Evolutionary conservation across 2,113 vertebrate genomes (phyloP).

Genomic region (Poeciliopsis retropinna): DNA sequence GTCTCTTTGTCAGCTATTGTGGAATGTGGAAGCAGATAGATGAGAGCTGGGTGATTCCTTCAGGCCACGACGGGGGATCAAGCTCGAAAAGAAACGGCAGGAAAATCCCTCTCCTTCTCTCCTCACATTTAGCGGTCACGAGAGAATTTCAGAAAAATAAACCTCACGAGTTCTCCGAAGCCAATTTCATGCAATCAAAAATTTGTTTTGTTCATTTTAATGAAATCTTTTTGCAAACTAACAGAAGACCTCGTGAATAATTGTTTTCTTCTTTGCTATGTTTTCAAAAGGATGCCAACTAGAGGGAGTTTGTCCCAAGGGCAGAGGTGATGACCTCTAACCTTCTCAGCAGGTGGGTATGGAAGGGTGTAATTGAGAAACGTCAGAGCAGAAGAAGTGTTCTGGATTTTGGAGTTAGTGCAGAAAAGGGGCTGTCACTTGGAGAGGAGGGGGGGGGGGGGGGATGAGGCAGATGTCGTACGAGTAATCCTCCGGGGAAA

Average conservation of each 20-base stretch:
- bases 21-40: conserved; percentile 80
- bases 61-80: conserved; percentile 55
- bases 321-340: conserved; percentile 62
- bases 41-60: conserved; percentile 76
- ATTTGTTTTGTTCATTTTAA: not conserved
- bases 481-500: conserved; percentile 70
- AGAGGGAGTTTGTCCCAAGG: conserved; percentile 42
- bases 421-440: conserved; percentile 7
- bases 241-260: not conserved
- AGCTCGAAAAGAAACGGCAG: conserved; percentile 40
- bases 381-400: conserved; percentile 44
- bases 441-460: conserved; percentile 5
- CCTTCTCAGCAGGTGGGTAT: conserved; percentile 80
- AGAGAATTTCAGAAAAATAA: not conserved
- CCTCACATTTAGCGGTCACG: conserved; percentile 32
- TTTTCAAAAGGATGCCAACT: conserved; percentile 17
- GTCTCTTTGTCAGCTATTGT: conserved; percentile 78
- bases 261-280: conserved; percentile 3
- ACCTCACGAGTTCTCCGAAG: not conserved
- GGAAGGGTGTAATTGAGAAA: conserved; percentile 60
- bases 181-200: not conserved
- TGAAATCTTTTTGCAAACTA: not conserved
- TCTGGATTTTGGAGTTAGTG: conserved; percentile 39
- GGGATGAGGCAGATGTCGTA: conserved; percentile 76
- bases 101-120: conserved; percentile 54